Conservation (phyloP, 2,888 invertebrate genomes). For the Andrena hattorfiana region DNA sequence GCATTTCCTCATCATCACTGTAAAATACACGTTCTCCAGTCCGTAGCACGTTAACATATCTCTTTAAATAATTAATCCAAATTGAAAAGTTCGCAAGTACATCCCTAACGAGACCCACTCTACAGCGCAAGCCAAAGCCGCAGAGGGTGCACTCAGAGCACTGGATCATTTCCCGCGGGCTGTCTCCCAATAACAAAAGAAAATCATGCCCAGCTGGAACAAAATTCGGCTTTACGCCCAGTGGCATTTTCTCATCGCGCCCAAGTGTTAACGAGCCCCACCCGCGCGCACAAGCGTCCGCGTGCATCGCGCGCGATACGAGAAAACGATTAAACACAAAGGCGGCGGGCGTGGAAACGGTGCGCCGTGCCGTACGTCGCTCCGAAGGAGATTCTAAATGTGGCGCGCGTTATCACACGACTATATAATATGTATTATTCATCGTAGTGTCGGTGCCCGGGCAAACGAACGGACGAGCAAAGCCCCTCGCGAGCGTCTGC, state of each 20-base stretch:
- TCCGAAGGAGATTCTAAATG: constrained; percentile 53
- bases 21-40: too few relatives aligned
- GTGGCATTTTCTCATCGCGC: neutral
- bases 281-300: neutral
- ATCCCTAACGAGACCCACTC: too few relatives aligned
- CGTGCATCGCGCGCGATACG: neutral
- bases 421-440: constrained; percentile 69
- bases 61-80: too few relatives aligned
- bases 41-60: too few relatives aligned
- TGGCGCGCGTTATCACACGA: constrained; percentile 49
- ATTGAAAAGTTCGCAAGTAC: too few relatives aligned
- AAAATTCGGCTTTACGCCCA: neutral
- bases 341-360: neutral
- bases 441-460: constrained; percentile 54
- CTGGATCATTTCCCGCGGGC: too few relatives aligned
- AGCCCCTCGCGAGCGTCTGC: constrained; percentile 58
- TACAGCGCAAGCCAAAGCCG: too few relatives aligned
- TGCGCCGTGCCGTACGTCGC: neutral
- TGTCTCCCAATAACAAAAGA: too few relatives aligned
- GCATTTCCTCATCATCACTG: too few relatives aligned
- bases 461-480: constrained; percentile 52
- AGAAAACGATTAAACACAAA: constrained; percentile 12
- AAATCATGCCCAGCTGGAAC: too few relatives aligned
- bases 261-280: neutral
- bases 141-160: too few relatives aligned